Conservation (phyloP, 2,888 invertebrate species). For the Plebejus anna region DNA sequence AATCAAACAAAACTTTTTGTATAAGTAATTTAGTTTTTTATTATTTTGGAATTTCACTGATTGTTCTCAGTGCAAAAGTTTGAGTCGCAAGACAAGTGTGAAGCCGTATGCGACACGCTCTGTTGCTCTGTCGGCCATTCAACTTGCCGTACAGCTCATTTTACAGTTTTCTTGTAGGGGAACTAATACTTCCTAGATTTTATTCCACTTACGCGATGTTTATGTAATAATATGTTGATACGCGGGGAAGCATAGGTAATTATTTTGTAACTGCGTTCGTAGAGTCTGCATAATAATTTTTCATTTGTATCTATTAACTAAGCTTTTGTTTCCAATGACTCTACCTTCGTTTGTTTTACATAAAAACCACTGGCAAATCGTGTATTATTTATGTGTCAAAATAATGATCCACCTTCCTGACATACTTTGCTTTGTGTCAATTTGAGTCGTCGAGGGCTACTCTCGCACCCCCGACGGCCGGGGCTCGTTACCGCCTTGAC, state of each 20-base stretch:
- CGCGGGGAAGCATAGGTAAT: neutral
- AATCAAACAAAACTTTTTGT: neutral
- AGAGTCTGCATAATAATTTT: neutral
- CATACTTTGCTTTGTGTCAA: slow-evolving; percentile 71
- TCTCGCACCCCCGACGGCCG: slow-evolving; percentile 65
- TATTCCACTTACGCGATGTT: slow-evolving; percentile 45
- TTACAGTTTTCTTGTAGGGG: slow-evolving; percentile 58
- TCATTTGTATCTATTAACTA: neutral
- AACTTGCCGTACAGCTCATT: slow-evolving; percentile 65
- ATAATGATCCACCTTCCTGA: slow-evolving; percentile 67
- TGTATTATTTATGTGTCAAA: slow-evolving; percentile 43
- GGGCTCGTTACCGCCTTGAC: slow-evolving; percentile 74
- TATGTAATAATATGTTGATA: slow-evolving; percentile 36
- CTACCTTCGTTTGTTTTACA: neutral
- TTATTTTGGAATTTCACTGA: neutral
- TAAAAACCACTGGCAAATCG: neutral
- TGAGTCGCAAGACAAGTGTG: slow-evolving; percentile 44
- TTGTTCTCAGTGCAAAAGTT: slow-evolving; percentile 24
- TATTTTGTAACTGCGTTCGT: neutral
- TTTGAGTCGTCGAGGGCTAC: slow-evolving; percentile 67
- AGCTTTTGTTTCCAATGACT: neutral
- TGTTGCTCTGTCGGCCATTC: slow-evolving; percentile 65
- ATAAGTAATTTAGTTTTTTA: neutral
- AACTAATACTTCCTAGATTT: slow-evolving; percentile 65
- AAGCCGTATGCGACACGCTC: slow-evolving; percentile 63